Evolutionary conservation across 2,113 vertebrate genomes (phyloP).

Genomic region (Tachysurus vachellii): DNA sequence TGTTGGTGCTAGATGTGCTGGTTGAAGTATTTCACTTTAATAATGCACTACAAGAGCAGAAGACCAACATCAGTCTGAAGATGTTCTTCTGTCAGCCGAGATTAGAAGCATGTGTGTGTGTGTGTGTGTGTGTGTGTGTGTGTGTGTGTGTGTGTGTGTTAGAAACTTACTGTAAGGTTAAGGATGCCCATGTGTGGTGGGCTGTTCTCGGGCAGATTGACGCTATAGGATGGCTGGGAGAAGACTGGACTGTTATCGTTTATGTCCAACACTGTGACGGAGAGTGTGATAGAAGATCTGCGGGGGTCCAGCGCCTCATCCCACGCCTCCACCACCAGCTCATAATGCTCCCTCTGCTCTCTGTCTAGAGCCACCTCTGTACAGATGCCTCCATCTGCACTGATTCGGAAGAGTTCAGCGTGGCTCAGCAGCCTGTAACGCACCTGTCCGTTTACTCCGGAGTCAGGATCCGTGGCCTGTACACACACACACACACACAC

Average conservation of each 20-base stretch:
- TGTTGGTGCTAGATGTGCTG: not conserved
- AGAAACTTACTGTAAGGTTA: conserved; percentile 77
- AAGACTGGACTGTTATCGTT: conserved; percentile 96
- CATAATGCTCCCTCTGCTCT: conserved; percentile 83
- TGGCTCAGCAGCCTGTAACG: conserved; percentile 87
- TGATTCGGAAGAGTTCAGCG: conserved; percentile 86
- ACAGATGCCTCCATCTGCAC: conserved; percentile 85
- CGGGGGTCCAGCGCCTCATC: conserved; percentile 86
- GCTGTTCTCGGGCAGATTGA: conserved; percentile 85
- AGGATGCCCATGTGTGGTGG: conserved; percentile 81
- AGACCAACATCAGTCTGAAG: not conserved
- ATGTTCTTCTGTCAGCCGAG: not conserved
- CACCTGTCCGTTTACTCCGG: conserved; percentile 87
- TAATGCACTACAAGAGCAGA: not conserved
- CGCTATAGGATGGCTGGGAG: conserved; percentile 80
- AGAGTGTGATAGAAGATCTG: conserved; percentile 76
- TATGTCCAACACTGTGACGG: conserved; percentile 86
- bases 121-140: not conserved
- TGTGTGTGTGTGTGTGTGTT: not conserved
- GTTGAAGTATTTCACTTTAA: not conserved
- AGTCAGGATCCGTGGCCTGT: conserved; percentile 90
- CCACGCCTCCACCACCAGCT: conserved; percentile 85
- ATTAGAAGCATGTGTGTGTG: not conserved
- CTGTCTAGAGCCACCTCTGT: conserved; percentile 84
- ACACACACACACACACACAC: conserved; percentile 10